Evolutionary conservation across 2,113 vertebrate species (phyloP), one percentile per base, ranked within the genome.

Genomic region (Potamarius usumacintae): DNA sequence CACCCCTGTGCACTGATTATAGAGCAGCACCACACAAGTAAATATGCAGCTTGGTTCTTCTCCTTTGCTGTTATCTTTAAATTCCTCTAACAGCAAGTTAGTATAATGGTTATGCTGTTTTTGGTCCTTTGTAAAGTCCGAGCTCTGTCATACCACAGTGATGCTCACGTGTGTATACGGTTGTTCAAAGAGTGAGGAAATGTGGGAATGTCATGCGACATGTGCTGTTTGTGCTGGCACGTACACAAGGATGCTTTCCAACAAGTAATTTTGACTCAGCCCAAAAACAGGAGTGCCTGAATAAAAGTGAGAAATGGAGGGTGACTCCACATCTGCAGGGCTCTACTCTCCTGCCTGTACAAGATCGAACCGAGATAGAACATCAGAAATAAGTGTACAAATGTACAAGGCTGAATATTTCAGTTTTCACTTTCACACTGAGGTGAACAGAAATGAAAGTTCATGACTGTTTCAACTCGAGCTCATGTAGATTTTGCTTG

Each of bases 11-110:
- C 55, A 84, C 22, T 86, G 71, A 88, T 88, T 87, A 91, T 34
- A 71, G 67, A 71, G 67, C 82, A 83, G 62, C 30, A 15, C 0
- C 67, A 69, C 15, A 2, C 4, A 22, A 60, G 48, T 42, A 87
- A 82, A 87, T 88, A 52, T 87, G 76, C 78, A 60, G 57, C 85
- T 83, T 87, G 17, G 63, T 62, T 83, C 42, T 87, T 80, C 72
- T 85, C 63, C 63, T 87, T 84, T 82, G 74, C 57, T 80, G 15
- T 82, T 60, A 5, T 88, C 55, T 81, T 58, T 20, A 0, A 62
- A 89, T 88, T 88, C 89, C 82, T 74, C 15, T 65, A 81, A 89
- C 85, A 60, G 67, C n/a, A 69, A 42, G 7, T 52, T 57, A 50
- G 69, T 74, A 48, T 65, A 55, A 67, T 88, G 79, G 84, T 89